Conservation (phyloP, 2,797 vertebrate species). For the Coilia nasus region DNA sequence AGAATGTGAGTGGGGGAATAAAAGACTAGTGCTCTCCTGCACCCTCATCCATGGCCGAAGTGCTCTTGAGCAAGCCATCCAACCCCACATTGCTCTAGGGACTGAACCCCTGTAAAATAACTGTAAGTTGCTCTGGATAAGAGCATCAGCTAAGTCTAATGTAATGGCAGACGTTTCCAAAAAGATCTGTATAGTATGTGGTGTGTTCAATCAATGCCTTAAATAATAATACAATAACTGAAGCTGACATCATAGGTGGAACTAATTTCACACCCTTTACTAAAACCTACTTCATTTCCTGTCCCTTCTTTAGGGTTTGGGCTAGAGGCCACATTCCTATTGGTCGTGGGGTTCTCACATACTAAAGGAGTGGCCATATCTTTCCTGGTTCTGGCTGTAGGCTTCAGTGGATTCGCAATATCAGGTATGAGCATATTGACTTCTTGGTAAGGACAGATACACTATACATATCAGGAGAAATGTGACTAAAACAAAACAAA, state of each 20-base stretch:
- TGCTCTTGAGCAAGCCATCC: no score
- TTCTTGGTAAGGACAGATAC: not conserved
- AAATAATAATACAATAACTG: no score
- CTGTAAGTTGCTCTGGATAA: no score
- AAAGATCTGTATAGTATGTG: not conserved
- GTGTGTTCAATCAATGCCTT: not conserved
- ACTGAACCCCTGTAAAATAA: no score
- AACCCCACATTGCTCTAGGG: no score
- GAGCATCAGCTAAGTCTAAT: no score
- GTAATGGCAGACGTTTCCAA: not conserved
- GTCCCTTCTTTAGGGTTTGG: conserved; percentile 77
- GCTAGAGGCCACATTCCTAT: conserved; percentile 88
- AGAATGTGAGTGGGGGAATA: no score
- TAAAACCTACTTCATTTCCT: not conserved
- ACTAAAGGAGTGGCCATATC: conserved; percentile 86
- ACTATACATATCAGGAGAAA: not conserved
- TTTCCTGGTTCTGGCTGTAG: conserved; percentile 89
- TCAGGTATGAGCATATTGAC: conserved; percentile 76
- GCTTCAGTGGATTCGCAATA: conserved; percentile 92
- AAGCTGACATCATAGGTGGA: not conserved
- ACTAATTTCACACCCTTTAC: not conserved
- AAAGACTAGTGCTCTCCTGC: no score
- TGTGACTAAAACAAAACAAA: not conserved
- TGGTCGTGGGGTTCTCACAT: conserved; percentile 92
- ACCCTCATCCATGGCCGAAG: no score